Percentiles rank a stretch among this genome's conserved stretches.
These are phyloP conservation scores for Zosterops pallidus DNA, from an alignment of 2,113 vertebrate species.

Conservation along the genomic window DNA sequence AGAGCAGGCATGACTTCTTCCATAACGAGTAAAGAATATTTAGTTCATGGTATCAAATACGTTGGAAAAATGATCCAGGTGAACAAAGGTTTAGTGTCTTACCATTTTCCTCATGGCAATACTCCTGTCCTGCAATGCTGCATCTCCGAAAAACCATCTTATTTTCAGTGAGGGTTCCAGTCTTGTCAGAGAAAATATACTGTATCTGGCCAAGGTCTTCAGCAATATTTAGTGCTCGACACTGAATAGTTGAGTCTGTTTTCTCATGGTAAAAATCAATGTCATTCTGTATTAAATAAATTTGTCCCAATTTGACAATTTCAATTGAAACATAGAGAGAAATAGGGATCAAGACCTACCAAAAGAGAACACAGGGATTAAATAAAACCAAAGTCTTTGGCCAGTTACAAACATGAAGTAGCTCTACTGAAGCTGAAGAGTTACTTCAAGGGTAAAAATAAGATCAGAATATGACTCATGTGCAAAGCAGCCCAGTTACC, in stretches of 20 bases:
- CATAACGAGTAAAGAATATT: neutral
- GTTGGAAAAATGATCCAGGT: neutral
- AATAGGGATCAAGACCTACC: conserved; percentile 93
- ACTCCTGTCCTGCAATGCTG: conserved; percentile 90
- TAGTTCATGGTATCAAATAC: neutral
- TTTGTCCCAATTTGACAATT: conserved; percentile 92
- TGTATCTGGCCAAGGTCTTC: conserved; percentile 95
- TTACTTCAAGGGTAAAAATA: neutral
- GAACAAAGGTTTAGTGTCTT: conserved; percentile 1
- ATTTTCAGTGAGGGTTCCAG: conserved; percentile 95
- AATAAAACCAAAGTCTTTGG: neutral
- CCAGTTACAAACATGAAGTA: neutral
- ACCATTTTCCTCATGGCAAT: conserved; percentile 93
- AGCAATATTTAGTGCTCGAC: conserved; percentile 90
- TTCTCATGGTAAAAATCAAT: conserved; percentile 85
- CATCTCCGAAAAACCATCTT: conserved; percentile 96
- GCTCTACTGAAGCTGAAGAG: neutral
- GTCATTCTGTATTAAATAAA: conserved; percentile 94
- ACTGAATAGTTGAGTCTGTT: conserved; percentile 84
- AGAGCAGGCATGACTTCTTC: neutral
- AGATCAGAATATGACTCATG: neutral
- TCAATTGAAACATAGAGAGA: conserved; percentile 97
- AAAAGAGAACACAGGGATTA: neutral
- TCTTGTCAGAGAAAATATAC: conserved; percentile 96
- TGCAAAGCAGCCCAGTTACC: conserved; percentile 72